phyloP scores from a whole-genome alignment of 2,888 invertebrate genomes.

The Euclidia mi region DNA sequence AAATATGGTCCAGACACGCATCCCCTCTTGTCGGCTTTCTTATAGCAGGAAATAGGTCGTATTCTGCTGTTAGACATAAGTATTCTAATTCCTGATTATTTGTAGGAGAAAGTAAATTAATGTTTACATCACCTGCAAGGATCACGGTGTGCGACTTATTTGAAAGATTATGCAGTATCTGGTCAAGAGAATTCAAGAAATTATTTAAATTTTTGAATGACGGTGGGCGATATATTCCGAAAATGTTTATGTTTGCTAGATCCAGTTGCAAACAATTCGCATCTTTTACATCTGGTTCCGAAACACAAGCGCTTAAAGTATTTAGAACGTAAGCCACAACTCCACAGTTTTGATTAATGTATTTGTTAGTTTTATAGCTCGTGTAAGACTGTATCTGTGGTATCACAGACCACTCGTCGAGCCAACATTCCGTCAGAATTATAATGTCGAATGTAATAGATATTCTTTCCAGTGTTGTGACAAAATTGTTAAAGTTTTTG shows the following conservation, averaged over 20 bases:
- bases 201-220: conserved; percentile 15
- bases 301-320: too few relatives aligned
- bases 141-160: conserved; percentile 5
- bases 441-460: too few relatives aligned
- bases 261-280: conserved; percentile 27
- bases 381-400: too few relatives aligned
- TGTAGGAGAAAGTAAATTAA: conserved; percentile 16
- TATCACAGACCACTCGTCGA: too few relatives aligned
- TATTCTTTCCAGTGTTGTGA: too few relatives aligned
- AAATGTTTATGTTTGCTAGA: conserved; percentile 9
- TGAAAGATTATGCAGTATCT: background rate
- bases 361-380: too few relatives aligned
- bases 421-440: too few relatives aligned
- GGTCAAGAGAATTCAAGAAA: conserved; percentile 24
- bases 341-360: too few relatives aligned
- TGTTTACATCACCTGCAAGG: conserved; percentile 37
- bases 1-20: conserved; percentile 34
- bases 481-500: too few relatives aligned
- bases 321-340: too few relatives aligned
- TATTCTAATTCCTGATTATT: conserved; percentile 9
- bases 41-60: conserved; percentile 19
- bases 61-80: conserved; percentile 24
- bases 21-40: conserved; percentile 22
- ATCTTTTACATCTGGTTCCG: conserved; percentile 27
- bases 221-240: conserved; percentile 34